Conservation (phyloP, 2,113 vertebrate species). For the Lepidothrix coronata region DNA sequence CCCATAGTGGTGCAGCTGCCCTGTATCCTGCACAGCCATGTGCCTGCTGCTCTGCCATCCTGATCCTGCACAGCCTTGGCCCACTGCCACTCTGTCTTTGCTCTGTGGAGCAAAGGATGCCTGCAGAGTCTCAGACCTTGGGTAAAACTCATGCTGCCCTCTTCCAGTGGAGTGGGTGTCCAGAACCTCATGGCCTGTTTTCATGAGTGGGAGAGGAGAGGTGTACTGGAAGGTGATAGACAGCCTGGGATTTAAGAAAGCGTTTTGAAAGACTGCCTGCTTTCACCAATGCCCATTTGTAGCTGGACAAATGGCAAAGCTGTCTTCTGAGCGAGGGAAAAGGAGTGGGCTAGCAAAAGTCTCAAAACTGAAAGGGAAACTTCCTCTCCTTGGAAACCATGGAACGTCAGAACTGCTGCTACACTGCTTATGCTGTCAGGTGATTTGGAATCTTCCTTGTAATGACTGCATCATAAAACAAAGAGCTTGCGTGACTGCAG, state of each 20-base stretch:
- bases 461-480: neutral
- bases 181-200: neutral
- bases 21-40: rapidly evolving
- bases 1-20: rapidly evolving
- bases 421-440: neutral
- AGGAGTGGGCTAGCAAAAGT: neutral
- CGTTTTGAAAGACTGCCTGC: rapidly evolving
- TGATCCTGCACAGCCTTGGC: neutral
- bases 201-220: neutral
- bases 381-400: neutral
- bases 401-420: neutral
- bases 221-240: neutral
- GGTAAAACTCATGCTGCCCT: neutral
- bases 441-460: neutral
- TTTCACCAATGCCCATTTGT: neutral
- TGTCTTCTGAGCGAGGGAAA: neutral
- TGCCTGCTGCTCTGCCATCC: rapidly evolving
- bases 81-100: rapidly evolving
- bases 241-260: neutral
- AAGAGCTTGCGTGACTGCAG: neutral
- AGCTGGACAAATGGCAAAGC: neutral
- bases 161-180: rapidly evolving
- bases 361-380: neutral
- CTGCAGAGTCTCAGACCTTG: rapidly evolving
- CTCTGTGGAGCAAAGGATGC: neutral